Evolutionary conservation across 2,888 invertebrate species (phyloP).

Genomic region (Ashinkailepas kermadecensis): DNA sequence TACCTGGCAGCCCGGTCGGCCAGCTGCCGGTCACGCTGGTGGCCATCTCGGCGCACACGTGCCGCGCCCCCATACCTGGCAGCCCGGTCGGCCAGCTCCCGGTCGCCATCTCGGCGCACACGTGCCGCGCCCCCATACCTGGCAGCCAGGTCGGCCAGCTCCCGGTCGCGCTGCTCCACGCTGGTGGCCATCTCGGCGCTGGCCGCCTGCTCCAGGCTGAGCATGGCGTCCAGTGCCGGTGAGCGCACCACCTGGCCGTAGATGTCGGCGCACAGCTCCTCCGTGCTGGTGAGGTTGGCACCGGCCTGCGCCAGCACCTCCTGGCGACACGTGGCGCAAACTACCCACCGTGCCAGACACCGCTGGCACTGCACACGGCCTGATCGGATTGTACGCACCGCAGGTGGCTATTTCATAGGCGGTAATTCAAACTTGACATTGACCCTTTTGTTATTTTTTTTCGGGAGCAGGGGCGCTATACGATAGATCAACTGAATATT

Average conservation of each 20-base stretch:
- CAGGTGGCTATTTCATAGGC: too few species aligned
- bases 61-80: neutral
- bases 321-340: neutral
- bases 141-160: constrained; percentile 10
- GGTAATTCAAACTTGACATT: neutral
- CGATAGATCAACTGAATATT: too few species aligned
- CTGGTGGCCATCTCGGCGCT: neutral
- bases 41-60: too few species aligned
- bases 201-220: constrained; percentile 9
- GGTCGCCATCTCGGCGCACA: neutral
- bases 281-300: neutral
- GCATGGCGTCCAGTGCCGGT: neutral
- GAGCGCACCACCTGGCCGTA: constrained; percentile 13
- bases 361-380: neutral
- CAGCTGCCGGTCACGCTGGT: neutral
- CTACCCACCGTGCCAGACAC: neutral
- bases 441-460: neutral
- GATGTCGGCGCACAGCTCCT: constrained; percentile 18
- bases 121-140: neutral
- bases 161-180: constrained; percentile 1
- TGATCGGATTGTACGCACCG: neutral
- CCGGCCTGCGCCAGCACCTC: constrained; percentile 6
- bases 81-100: neutral
- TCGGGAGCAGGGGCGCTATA: neutral
- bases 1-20: neutral